Evolutionary conservation across 2,113 vertebrate genomes (phyloP), one percentile per base, ranked within the genome.

Genomic region (Oncorhynchus clarkii): DNA sequence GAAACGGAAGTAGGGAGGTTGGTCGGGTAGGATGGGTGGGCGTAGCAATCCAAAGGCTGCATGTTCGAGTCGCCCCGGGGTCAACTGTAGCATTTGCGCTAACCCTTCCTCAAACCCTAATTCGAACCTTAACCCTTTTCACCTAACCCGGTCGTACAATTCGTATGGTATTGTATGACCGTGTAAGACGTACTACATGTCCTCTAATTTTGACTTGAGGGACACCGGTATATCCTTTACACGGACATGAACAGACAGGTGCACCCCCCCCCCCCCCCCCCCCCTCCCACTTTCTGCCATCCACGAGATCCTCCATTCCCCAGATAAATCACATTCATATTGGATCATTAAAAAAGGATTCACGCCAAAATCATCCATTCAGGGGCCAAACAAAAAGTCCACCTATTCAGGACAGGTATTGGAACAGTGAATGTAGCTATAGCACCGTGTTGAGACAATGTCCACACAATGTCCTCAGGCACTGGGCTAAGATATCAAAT

Each of bases 161-260:
- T 39, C 8, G 39, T 39, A 39, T 39, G 39, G 8, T 39, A 39
- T 39, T 2, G 34, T 39, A 39, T 8, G 34, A 39, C 34, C 34
- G 2, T 7, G 34, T 39, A 39, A 39, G 34, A 39, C 8, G 34
- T 39, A 39, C 39, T 39, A 11, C 11, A 57, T 1, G 2, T 5
- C 51, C 12, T 54, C 51, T 18, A 7, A 51, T 51, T 51, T 51
- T 16, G 75, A 70, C 78, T 80, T 27, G 0, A 48, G 73, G 77
- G 75, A 48, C 73, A 45, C 39, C 1, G 11, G 31, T 51, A 49
- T 70, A 3, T 45, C 39, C 39, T 45, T 45, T 1, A 71, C 8
- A 1, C 20, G 68, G 77, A 45, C 39, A 39, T 39, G 39, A 39
- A 39, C 39, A 39, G 39, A 39, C 78, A 77, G 80, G 74, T 73